A percentile compares a stretch with the other conserved stretches of the same genome.
phyloP scores from a whole-genome alignment of 2,888 invertebrate species.

The Iselma pallidipennis region DNA sequence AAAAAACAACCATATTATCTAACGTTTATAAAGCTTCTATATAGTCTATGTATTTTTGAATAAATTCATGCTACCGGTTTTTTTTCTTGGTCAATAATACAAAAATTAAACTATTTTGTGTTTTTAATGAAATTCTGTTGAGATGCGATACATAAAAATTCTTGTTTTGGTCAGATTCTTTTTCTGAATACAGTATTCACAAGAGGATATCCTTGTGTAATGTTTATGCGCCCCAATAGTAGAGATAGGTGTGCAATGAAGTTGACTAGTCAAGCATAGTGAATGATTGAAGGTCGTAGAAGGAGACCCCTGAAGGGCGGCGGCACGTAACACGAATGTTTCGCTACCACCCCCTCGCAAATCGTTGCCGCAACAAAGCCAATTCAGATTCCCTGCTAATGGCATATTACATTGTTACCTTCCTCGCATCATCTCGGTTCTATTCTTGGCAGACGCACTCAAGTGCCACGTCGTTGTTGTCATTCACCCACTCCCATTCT shows the following conservation, averaged over 20 bases:
- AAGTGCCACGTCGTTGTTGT: constrained; percentile 39
- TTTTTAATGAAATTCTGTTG: neutral
- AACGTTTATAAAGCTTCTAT: constrained; percentile 44
- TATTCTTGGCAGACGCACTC: constrained; percentile 47
- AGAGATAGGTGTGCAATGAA: neutral
- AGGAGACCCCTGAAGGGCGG: constrained; percentile 11
- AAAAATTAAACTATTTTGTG: neutral
- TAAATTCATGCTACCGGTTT: constrained; percentile 45
- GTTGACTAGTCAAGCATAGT: constrained; percentile 4
- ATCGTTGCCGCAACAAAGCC: constrained; percentile 55
- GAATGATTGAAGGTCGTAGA: constrained; percentile 32
- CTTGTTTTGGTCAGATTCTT: no score
- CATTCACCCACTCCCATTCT: constrained; percentile 15
- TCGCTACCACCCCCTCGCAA: constrained; percentile 37
- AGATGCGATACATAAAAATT: neutral
- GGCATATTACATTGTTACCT: constrained; percentile 60
- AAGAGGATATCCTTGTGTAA: neutral
- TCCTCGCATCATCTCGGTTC: constrained; percentile 41
- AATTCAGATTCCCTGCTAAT: constrained; percentile 59
- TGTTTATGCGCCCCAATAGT: neutral
- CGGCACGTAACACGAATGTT: constrained; percentile 29
- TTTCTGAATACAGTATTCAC: neutral
- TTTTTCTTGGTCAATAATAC: neutral
- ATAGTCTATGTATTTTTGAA: constrained; percentile 45
- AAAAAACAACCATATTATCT: constrained; percentile 55